Base-by-base conservation (phyloP, 2,113 vertebrate genomes). In the Phaethon lepturus region DNA sequence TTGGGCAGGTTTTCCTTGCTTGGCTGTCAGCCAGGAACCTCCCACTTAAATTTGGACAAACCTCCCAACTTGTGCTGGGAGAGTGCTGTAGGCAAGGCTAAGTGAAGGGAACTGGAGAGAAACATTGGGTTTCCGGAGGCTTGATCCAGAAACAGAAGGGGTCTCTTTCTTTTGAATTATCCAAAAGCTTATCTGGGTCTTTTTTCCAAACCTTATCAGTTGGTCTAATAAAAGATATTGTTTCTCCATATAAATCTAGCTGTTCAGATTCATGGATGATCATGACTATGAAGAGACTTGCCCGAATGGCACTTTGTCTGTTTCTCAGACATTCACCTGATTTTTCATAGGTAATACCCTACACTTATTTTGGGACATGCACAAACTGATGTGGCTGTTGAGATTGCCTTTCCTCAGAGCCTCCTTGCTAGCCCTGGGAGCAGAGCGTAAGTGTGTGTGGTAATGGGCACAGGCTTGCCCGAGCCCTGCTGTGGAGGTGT, bases 401-500 rank as follows among this genome's bases (percentile, higher is more conserved):
- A 56, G 33, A 56, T 1, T 68, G 63, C 12, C 1, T 75, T 84
- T 72, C 64, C 42, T 62, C 1, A 1, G 63, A 77, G 64, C 16
- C 26, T 47, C 8, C 38, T 38, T 17, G 60, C n/a, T 45, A 31
- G 14, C 11, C 29, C 67, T 26, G 45, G n/a, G 78, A 67, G 22
- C 31, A 82, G 31, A 40, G 31, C 0, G 0, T 13, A 24, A 18
- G 29, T 4, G 31, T 59, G 26, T 40, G 31, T 47, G 68, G 22
- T 13, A 50, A 24, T 0, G 11, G 55, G 40, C 20, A 31, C 33
- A 22, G 76, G 50, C 42, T 68, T 60, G 64, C 38, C 81, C 10
- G 29, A 58, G 40, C 52, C 44, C 45, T 62, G 35, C 50, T 3
- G 13, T 20, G 33, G 50, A 74, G 44, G 4, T 49, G 31, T 55